phyloP scores from a whole-genome alignment of 1,140 invertebrate genomes.

The Papilio polyxenes region DNA sequence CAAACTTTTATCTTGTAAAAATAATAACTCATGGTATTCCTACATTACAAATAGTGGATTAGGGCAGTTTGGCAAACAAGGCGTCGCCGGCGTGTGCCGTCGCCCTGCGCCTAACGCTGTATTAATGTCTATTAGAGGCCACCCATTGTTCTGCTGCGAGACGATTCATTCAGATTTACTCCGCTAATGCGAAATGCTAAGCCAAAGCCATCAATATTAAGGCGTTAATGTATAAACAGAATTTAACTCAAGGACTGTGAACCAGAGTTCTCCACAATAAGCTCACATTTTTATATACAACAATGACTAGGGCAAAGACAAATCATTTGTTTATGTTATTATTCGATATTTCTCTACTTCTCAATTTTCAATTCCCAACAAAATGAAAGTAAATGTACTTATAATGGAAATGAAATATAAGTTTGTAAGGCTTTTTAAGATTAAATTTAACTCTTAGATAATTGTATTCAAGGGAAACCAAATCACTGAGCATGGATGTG shows the following conservation, averaged over 20 bases:
- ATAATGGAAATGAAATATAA: too few relatives aligned
- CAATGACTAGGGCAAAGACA: background rate
- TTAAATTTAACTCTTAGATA: too few relatives aligned
- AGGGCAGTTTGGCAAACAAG: constrained; percentile 81
- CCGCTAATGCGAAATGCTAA: constrained; percentile 68
- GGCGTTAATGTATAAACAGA: constrained; percentile 51
- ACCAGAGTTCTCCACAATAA: background rate
- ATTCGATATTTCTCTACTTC: too few relatives aligned
- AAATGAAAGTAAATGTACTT: too few relatives aligned
- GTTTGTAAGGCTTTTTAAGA: too few relatives aligned
- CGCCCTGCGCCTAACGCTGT: constrained; percentile 73
- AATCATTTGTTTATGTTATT: background rate
- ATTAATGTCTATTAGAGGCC: constrained; percentile 78
- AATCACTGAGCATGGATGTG: too few relatives aligned
- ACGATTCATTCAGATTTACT: constrained; percentile 75
- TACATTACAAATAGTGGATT: constrained; percentile 78
- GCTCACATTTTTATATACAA: background rate
- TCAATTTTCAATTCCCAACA: too few relatives aligned
- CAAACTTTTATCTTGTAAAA: background rate
- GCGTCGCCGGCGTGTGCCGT: constrained; percentile 71
- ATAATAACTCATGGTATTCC: constrained; percentile 40
- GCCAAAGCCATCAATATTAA: constrained; percentile 60
- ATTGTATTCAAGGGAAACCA: too few relatives aligned
- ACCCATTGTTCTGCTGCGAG: constrained; percentile 67
- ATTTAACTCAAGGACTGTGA: constrained; percentile 36